phyloP scores from a whole-genome alignment of 2,113 vertebrate species.

The Oncorhynchus gorbuscha region DNA sequence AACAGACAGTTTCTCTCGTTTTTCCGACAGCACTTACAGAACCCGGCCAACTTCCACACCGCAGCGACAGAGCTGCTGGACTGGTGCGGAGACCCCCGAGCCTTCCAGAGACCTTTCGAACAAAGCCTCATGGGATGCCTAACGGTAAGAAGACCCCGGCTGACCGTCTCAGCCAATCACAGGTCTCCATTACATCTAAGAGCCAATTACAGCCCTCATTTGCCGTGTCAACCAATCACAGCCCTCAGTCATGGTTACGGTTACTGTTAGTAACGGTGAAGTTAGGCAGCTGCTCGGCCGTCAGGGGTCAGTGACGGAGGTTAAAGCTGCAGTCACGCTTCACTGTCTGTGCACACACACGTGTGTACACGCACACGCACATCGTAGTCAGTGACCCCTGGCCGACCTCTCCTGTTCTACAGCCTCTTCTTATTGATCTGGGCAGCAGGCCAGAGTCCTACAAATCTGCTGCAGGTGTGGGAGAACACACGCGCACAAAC shows the following conservation, averaged over 20 bases:
- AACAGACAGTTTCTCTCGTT: constrained; percentile 13
- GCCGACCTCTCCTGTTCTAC: constrained; percentile 41
- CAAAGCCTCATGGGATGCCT: constrained; percentile 99
- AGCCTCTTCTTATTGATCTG: constrained; percentile 54
- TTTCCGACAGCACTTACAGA: constrained; percentile 80
- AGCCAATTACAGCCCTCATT: too few species aligned
- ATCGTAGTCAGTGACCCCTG: constrained; percentile 48
- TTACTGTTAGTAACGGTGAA: too few species aligned
- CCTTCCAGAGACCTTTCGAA: constrained; percentile 98
- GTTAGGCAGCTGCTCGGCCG: too few species aligned
- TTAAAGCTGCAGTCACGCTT: too few species aligned
- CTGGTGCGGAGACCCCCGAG: constrained; percentile 98
- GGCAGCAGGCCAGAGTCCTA: constrained; percentile 51
- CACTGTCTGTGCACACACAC: too few species aligned
- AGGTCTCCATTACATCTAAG: too few species aligned
- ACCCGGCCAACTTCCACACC: constrained; percentile 98
- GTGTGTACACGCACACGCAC: constrained; percentile 12
- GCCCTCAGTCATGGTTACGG: too few species aligned
- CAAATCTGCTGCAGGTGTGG: constrained; percentile 37
- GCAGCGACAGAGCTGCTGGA: constrained; percentile 97
- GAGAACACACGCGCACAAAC: constrained; percentile 26
- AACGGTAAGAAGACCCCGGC: constrained; percentile 78
- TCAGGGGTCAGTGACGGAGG: too few species aligned
- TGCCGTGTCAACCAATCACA: constrained; percentile 15
- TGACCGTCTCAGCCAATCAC: too few species aligned